Evolutionary conservation across 2,113 vertebrate genomes (phyloP).

Genomic region (Bambusicola thoracicus): DNA sequence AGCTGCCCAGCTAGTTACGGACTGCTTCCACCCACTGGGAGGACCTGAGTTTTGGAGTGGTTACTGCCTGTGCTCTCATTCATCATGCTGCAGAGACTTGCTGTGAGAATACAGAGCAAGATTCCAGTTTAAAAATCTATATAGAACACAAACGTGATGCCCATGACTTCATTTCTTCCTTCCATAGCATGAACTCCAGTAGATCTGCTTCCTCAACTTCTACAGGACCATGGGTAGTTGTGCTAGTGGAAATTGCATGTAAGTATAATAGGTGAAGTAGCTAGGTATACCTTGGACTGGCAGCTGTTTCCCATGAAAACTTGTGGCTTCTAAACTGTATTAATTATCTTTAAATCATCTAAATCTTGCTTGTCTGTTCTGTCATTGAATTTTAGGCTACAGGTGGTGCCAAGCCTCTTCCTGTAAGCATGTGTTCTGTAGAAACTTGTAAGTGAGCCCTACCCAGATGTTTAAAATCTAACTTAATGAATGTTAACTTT

Average conservation of each 20-base stretch:
- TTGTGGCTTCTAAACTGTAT: not conserved
- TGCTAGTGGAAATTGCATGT: not conserved
- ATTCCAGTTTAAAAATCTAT: not conserved
- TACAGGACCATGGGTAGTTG: rapidly evolving
- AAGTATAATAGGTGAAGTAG: not conserved
- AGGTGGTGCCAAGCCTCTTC: constrained; percentile 13
- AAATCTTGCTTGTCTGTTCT: not conserved
- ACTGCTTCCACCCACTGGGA: not conserved
- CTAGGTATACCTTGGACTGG: not conserved
- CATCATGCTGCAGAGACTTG: not conserved
- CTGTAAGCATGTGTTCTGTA: not conserved
- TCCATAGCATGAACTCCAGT: not conserved
- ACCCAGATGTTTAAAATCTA: constrained; percentile 2
- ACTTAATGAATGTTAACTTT: not conserved
- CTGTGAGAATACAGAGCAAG: not conserved
- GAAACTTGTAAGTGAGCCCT: constrained; percentile 20
- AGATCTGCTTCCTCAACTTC: not conserved
- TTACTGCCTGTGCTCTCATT: not conserved
- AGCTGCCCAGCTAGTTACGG: not conserved
- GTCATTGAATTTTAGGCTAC: not conserved
- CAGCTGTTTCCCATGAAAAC: not conserved
- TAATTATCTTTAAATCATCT: not conserved
- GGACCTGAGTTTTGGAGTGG: not conserved
- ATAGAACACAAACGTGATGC: not conserved
- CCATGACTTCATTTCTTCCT: not conserved